Conservation (phyloP, 2,888 invertebrate genomes). For the Parapristionchus giblindavisi region DNA sequence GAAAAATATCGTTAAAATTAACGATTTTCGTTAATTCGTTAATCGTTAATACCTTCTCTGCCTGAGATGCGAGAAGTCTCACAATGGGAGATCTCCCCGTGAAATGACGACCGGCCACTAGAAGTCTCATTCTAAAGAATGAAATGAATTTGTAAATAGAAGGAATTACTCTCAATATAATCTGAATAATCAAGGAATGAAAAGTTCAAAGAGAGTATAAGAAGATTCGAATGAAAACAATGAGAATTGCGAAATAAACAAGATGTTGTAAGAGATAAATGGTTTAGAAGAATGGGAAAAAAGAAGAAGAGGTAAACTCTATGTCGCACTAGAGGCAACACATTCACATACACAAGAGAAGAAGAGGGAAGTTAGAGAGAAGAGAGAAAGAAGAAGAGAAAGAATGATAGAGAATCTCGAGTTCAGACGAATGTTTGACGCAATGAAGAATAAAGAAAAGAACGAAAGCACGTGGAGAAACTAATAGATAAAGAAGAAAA, state of each 20-base stretch:
- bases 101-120: constrained; percentile 26
- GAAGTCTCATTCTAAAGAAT: constrained; percentile 4
- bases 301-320: constrained; percentile 12
- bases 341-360: not conserved
- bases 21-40: not conserved
- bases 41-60: not conserved
- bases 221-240: constrained; percentile 9
- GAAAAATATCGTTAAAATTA: too few relatives aligned
- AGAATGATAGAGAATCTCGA: not conserved
- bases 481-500: not conserved
- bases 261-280: constrained; percentile 14
- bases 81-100: constrained; percentile 15
- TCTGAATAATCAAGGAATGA: not conserved
- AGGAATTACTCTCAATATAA: not conserved
- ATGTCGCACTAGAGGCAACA: too few relatives aligned
- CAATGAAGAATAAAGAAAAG: constrained; percentile 22
- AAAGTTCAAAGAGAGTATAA: not conserved
- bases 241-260: not conserved
- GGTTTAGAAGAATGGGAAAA: not conserved
- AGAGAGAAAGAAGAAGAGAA: constrained; percentile 1
- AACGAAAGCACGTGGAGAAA: not conserved
- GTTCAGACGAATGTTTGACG: constrained; percentile 36
- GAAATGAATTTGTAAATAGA: not conserved
- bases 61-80: constrained; percentile 27
- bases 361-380: constrained; percentile 16